Evolutionary conservation across 2,797 vertebrate genomes (phyloP).

Genomic region (Enoplosus armatus): DNA sequence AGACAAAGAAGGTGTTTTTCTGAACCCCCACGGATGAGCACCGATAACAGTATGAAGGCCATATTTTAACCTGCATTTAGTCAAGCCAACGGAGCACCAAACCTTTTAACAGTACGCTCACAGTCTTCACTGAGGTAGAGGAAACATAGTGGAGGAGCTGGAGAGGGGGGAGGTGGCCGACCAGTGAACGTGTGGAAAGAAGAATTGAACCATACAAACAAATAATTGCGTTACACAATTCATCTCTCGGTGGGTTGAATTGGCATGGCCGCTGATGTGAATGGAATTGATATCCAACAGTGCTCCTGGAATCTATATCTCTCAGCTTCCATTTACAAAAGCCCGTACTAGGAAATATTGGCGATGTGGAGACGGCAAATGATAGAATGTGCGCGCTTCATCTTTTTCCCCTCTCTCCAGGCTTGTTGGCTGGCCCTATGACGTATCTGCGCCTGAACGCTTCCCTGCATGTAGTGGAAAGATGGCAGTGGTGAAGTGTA

Average conservation of each 20-base stretch:
- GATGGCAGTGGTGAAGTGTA: background rate
- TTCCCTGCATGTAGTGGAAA: background rate
- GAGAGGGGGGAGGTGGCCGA: constrained; percentile 5
- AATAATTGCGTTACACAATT: constrained; percentile 36
- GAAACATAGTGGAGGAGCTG: background rate
- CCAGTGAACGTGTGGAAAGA: constrained; percentile 26
- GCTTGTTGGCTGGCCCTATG: background rate
- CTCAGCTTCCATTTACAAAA: constrained; percentile 45
- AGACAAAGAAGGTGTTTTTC: background rate
- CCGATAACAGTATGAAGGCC: background rate
- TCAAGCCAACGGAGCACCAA: constrained; percentile 9
- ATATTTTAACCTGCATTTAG: constrained; percentile 4
- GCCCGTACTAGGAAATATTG: constrained; percentile 36
- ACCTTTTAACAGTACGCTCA: background rate
- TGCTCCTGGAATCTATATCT: constrained; percentile 44
- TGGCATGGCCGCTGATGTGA: constrained; percentile 36
- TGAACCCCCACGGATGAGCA: background rate
- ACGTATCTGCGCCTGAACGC: constrained; percentile 9
- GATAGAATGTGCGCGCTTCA: background rate
- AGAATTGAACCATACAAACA: constrained; percentile 37
- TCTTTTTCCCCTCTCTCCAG: background rate
- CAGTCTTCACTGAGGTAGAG: background rate
- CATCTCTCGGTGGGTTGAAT: constrained; percentile 45
- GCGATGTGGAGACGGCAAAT: constrained; percentile 2
- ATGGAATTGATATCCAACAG: constrained; percentile 53